Percentiles rank a stretch among this genome's conserved stretches.
phyloP scores from a whole-genome alignment of 1,140 invertebrate genomes.

The Caenorhabditis brenneri region DNA sequence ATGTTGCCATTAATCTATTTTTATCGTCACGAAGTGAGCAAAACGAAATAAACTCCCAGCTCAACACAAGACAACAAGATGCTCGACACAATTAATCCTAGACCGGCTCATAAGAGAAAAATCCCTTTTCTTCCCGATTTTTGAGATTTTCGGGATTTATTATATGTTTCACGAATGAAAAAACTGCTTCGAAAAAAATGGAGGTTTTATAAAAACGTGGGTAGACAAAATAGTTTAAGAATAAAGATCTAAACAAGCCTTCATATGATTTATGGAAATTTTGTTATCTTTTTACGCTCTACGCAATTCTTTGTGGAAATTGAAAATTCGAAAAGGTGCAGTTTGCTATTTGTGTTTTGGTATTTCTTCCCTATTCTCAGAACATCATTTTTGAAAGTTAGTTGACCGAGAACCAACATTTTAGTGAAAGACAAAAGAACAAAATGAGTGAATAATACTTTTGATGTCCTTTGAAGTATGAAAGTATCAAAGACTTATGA shows the following conservation, averaged over 20 bases:
- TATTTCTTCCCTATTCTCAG: too few species aligned
- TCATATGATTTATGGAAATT: neutral
- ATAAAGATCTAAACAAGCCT: neutral
- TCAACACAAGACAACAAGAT: conserved; percentile 1
- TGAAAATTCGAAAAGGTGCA: neutral
- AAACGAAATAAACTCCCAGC: conserved; percentile 12
- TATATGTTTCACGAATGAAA: too few species aligned
- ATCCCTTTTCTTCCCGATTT: neutral
- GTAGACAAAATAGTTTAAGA: neutral
- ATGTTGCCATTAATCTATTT: conserved; percentile 44
- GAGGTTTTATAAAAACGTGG: too few species aligned
- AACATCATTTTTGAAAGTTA: neutral
- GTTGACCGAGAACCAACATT: neutral
- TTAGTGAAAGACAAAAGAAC: neutral
- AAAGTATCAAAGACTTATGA: too few species aligned
- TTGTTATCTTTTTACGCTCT: neutral
- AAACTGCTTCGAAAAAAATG: too few species aligned
- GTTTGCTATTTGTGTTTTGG: neutral
- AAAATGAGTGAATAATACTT: neutral
- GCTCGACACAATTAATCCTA: conserved; percentile 10
- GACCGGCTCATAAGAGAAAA: neutral
- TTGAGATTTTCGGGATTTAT: neutral
- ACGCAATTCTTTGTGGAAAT: neutral
- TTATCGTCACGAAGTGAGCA: conserved; percentile 13
- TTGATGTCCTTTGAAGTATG: too few species aligned